Evolutionary conservation across 2,888 invertebrate genomes (phyloP).

Genomic region (Dolichopus griseipennis): DNA sequence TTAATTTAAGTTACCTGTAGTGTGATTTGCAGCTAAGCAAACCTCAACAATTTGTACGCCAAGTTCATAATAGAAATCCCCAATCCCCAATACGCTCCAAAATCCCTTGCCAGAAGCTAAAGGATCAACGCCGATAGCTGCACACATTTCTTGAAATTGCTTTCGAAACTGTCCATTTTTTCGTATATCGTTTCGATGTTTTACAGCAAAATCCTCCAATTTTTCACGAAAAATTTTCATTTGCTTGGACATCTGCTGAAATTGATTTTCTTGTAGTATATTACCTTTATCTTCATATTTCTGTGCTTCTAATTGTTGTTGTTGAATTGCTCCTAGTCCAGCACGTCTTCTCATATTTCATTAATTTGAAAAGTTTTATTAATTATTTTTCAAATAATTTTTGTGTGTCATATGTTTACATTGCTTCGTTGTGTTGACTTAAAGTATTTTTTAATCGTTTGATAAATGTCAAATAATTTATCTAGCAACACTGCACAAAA

Average conservation of each 20-base stretch:
- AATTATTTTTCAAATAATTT: too few species aligned
- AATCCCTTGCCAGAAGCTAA: slow-evolving; percentile 93
- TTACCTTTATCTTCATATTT: slow-evolving; percentile 87
- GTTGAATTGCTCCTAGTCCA: slow-evolving; percentile 83
- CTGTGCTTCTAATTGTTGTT: slow-evolving; percentile 76
- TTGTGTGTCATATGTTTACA: too few species aligned
- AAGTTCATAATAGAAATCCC: slow-evolving; percentile 97
- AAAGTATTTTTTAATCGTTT: too few species aligned
- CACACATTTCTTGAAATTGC: slow-evolving; percentile 99
- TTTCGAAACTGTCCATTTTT: slow-evolving; percentile 89
- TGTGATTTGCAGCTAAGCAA: slow-evolving; percentile 87
- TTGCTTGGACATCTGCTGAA: slow-evolving; percentile 89
- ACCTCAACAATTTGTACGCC: slow-evolving; percentile 98
- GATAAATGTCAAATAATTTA: too few species aligned
- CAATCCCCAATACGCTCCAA: slow-evolving; percentile 97
- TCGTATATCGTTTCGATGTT: slow-evolving; percentile 89
- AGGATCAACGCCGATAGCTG: slow-evolving; percentile 94
- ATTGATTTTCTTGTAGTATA: slow-evolving; percentile 83
- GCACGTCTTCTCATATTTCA: slow-evolving; percentile 63
- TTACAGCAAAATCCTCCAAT: slow-evolving; percentile 89
- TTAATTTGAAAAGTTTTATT: too few species aligned
- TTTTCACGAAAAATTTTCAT: slow-evolving; percentile 85
- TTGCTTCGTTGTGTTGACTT: too few species aligned
- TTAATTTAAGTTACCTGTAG: slow-evolving; percentile 55
- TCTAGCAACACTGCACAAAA: too few species aligned